These are phyloP conservation scores for Lepus timidus DNA, from an alignment of 2,113 vertebrate genomes.

Conservation along the genomic window DNA sequence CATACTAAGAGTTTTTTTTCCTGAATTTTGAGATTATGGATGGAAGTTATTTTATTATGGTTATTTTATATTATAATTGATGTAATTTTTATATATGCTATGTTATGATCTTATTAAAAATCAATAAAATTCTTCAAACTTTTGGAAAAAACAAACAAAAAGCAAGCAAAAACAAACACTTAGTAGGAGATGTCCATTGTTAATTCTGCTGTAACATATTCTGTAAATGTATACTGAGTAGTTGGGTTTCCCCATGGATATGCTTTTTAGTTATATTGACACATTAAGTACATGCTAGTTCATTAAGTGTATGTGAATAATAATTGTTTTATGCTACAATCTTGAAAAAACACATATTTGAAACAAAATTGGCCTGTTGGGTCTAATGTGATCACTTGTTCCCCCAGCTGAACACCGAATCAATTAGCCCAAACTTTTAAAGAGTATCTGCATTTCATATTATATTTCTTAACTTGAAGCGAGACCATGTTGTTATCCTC, in stretches of 20 bases:
- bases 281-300: background rate
- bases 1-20: background rate
- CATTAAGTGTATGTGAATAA: background rate
- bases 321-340: background rate
- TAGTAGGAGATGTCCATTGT: background rate
- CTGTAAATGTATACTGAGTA: background rate
- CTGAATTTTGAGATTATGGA: background rate
- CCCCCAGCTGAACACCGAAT: background rate
- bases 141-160: background rate
- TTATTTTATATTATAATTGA: background rate
- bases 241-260: background rate
- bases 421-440: background rate
- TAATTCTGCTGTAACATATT: background rate
- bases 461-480: background rate
- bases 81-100: background rate
- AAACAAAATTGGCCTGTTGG: constrained; percentile 18
- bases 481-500: background rate
- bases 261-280: background rate
- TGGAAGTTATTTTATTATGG: background rate
- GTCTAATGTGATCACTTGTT: background rate
- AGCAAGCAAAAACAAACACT: too few species aligned
- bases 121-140: background rate
- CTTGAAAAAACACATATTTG: constrained; percentile 28
- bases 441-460: constrained; percentile 50
- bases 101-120: background rate